Conservation (phyloP, 2,797 vertebrate genomes). For the Pelobates cultripes region DNA sequence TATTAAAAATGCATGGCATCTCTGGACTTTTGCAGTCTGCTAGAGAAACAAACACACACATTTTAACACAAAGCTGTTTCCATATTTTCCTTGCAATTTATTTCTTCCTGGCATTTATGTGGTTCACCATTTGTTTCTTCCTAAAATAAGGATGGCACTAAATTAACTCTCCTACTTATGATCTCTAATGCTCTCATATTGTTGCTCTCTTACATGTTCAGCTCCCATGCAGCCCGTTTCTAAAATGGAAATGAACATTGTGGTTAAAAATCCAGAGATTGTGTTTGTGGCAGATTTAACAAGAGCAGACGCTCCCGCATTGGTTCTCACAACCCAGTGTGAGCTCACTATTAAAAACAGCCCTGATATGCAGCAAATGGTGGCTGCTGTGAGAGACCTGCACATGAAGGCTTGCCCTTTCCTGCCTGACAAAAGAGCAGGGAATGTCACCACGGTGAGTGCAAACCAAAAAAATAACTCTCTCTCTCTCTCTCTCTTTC, state of each 20-base stretch:
- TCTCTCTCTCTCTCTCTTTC: too few relatives aligned
- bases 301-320: conserved; percentile 86
- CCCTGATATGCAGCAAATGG: conserved; percentile 77
- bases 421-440: conserved; percentile 80
- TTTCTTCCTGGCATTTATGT: too few relatives aligned
- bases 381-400: conserved; percentile 85
- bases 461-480: not conserved
- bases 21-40: too few relatives aligned
- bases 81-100: too few relatives aligned
- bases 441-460: conserved; percentile 84
- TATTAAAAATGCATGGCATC: too few relatives aligned
- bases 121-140: too few relatives aligned
- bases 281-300: conserved; percentile 97
- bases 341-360: conserved; percentile 82
- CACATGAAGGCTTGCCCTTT: conserved; percentile 93
- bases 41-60: too few relatives aligned
- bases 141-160: not conserved
- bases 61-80: too few relatives aligned
- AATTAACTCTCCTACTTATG: not conserved
- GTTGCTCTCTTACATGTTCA: conserved; percentile 52
- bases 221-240: conserved; percentile 70
- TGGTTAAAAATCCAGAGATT: conserved; percentile 92
- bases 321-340: conserved; percentile 91
- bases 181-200: not conserved
- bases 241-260: conserved; percentile 84